phyloP scores from a whole-genome alignment of 1,140 invertebrate genomes.

The Lucilia sericata region DNA sequence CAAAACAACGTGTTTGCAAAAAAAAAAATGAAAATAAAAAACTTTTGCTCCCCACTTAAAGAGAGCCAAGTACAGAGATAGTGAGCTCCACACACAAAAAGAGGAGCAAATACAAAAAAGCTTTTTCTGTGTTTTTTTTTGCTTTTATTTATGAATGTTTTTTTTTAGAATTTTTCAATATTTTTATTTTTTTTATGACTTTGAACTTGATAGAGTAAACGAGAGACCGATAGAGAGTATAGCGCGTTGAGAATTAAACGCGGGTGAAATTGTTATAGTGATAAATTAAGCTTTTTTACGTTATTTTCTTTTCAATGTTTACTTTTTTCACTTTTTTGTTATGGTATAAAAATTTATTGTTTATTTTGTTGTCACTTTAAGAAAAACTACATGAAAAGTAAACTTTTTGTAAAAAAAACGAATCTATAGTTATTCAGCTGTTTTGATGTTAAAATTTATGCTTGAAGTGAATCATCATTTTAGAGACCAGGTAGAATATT shows the following conservation, averaged over 20 bases:
- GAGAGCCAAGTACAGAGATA: background rate
- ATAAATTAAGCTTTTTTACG: background rate
- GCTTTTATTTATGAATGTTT: background rate
- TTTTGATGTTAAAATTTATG: background rate
- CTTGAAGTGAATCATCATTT: background rate
- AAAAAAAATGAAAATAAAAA: background rate
- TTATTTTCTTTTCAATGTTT: background rate
- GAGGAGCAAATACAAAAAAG: background rate
- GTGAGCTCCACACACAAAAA: background rate
- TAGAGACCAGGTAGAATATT: background rate
- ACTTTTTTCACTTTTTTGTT: background rate
- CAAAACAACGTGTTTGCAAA: conserved; percentile 36
- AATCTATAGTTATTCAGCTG: no score
- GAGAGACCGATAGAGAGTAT: background rate
- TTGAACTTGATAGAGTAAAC: conserved; percentile 31
- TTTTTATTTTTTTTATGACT: conserved; percentile 32
- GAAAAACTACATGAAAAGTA: background rate
- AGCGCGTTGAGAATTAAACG: background rate
- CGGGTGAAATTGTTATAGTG: background rate
- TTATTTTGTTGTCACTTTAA: background rate
- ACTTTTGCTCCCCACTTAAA: background rate
- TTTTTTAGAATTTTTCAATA: background rate
- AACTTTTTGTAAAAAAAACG: background rate
- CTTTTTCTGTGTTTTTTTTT: background rate
- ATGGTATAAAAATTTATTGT: background rate